Percentiles rank a stretch among this genome's conserved stretches.
Evolutionary conservation across 2,888 invertebrate genomes (phyloP).

Genomic region (Tipula vernalis): DNA sequence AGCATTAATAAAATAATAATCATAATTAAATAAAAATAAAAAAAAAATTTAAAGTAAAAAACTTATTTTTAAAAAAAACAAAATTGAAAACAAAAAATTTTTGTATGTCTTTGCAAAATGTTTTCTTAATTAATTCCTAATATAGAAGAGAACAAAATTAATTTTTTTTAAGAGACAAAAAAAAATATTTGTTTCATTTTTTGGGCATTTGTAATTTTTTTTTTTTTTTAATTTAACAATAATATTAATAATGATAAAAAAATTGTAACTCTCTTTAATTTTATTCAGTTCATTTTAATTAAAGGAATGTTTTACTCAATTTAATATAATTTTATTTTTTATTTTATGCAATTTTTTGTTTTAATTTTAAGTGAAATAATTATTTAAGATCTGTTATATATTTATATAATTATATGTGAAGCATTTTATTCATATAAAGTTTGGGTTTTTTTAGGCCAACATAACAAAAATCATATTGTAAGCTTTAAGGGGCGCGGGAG

Average conservation of each 20-base stretch:
- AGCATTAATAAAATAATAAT: not conserved
- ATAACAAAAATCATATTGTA: not conserved
- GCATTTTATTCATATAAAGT: not conserved
- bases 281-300: not conserved
- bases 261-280: not conserved
- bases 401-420: not conserved
- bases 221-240: not conserved
- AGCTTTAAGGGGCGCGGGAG: not conserved
- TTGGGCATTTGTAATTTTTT: not conserved
- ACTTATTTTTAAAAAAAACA: not conserved
- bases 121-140: not conserved
- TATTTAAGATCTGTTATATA: not conserved
- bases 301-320: not conserved
- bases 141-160: not conserved
- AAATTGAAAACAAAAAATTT: not conserved
- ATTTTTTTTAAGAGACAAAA: not conserved
- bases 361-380: not conserved
- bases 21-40: not conserved
- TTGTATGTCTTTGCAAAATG: not conserved
- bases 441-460: not conserved
- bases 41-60: not conserved
- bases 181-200: not conserved
- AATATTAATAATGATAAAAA: not conserved
- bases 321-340: not conserved
- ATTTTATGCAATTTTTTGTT: not conserved